Evolutionary conservation across 1,140 invertebrate genomes (phyloP).

Genomic region (Megathymus violae): DNA sequence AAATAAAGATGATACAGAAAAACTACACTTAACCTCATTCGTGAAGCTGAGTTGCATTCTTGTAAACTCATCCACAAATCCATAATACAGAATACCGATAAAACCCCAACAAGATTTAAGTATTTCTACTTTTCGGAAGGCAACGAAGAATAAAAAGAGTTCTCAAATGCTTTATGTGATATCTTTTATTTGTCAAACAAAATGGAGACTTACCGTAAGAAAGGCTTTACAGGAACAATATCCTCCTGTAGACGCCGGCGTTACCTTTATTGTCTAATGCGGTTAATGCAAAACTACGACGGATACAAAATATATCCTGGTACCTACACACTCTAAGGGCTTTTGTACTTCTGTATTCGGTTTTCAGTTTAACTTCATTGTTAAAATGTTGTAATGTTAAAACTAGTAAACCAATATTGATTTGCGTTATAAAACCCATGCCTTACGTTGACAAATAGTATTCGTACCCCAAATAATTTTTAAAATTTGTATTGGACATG

Average conservation of each 20-base stretch:
- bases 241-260: slow-evolving; percentile 71
- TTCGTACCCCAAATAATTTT: too few relatives aligned
- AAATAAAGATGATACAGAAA: too few relatives aligned
- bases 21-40: too few relatives aligned
- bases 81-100: slow-evolving; percentile 42
- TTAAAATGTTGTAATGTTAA: background rate
- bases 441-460: too few relatives aligned
- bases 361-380: background rate
- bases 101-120: slow-evolving; percentile 59
- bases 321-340: background rate
- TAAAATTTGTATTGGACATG: too few relatives aligned
- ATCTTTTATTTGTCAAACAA: slow-evolving; percentile 65
- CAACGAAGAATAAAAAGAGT: slow-evolving; percentile 60
- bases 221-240: slow-evolving; percentile 45
- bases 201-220: slow-evolving; percentile 39
- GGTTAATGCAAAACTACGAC: slow-evolving; percentile 11
- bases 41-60: background rate
- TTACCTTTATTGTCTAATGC: slow-evolving; percentile 43
- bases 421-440: too few relatives aligned
- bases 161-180: slow-evolving; percentile 57
- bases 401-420: too few relatives aligned
- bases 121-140: slow-evolving; percentile 49
- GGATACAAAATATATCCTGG: background rate
- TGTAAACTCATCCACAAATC: background rate
- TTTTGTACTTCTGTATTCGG: background rate